Percentiles rank a stretch among this genome's conserved stretches.
Evolutionary conservation across 2,888 invertebrate genomes (phyloP).

Genomic region (Acrocyrtus sp.): DNA sequence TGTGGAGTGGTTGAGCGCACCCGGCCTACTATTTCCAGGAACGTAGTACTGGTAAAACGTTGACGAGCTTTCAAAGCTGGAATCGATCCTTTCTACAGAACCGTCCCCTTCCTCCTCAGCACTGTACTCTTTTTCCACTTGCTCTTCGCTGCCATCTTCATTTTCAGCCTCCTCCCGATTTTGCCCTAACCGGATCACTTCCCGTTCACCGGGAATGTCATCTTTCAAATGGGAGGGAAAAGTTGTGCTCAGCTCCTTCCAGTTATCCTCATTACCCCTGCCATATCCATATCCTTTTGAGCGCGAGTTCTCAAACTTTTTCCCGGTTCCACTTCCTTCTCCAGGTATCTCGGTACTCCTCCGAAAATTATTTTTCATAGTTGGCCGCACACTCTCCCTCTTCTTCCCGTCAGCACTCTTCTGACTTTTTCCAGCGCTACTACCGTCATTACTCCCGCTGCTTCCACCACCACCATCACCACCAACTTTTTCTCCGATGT

Average conservation of each 20-base stretch:
- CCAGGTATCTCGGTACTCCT: background rate
- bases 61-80: conserved; percentile 36
- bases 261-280: background rate
- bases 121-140: no score
- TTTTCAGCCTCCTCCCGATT: background rate
- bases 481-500: conserved; percentile 10
- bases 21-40: conserved; percentile 19
- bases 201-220: no score
- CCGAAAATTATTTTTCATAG: background rate
- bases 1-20: conserved; percentile 37
- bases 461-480: conserved; percentile 13
- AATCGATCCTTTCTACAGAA: no score
- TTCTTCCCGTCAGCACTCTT: background rate
- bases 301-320: background rate
- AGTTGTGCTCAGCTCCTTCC: no score
- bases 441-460: background rate
- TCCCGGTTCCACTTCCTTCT: background rate
- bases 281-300: background rate
- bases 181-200: background rate
- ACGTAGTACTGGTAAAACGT: conserved; percentile 2
- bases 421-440: background rate
- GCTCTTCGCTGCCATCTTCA: conserved; percentile 13
- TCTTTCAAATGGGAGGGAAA: no score
- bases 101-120: conserved; percentile 41
- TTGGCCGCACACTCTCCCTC: background rate